A percentile compares a stretch with the other conserved stretches of the same genome.
These are phyloP conservation scores for Xestia sexstrigata DNA, from an alignment of 2,888 invertebrate species.

Conservation along the genomic window DNA sequence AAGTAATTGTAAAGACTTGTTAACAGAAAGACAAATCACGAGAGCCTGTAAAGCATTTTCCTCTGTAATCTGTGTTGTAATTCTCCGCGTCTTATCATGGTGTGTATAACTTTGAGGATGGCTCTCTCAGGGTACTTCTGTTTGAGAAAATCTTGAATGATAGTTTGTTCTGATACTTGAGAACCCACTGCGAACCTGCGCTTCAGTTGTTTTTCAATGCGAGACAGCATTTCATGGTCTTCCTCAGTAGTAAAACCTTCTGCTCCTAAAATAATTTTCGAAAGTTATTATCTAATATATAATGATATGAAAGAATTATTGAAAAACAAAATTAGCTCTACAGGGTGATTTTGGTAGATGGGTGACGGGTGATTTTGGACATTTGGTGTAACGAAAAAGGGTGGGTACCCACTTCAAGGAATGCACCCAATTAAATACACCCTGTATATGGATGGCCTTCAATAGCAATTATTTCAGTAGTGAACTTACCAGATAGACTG, in stretches of 20 bases:
- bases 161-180: conserved; percentile 98
- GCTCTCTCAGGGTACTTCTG: conserved; percentile 97
- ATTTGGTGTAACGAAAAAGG: too few relatives aligned
- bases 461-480: neutral
- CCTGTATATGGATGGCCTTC: neutral
- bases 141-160: conserved; percentile 96
- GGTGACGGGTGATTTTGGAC: too few relatives aligned
- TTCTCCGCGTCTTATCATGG: conserved; percentile 98
- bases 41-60: conserved; percentile 98
- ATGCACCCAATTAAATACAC: neutral
- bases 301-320: neutral
- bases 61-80: conserved; percentile 98
- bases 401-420: neutral
- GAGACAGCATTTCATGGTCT: conserved; percentile 96
- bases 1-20: conserved; percentile 6
- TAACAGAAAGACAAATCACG: conserved; percentile 85
- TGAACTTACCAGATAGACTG: conserved; percentile 93
- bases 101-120: conserved; percentile 97
- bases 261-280: conserved; percentile 92
- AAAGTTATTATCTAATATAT: neutral
- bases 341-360: neutral
- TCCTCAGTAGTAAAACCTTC: conserved; percentile 99
- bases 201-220: conserved; percentile 98
- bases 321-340: neutral
- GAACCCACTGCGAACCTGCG: conserved; percentile 98